Evolutionary conservation across 2,113 vertebrate genomes (phyloP).

Genomic region (Crocuta crocuta): DNA sequence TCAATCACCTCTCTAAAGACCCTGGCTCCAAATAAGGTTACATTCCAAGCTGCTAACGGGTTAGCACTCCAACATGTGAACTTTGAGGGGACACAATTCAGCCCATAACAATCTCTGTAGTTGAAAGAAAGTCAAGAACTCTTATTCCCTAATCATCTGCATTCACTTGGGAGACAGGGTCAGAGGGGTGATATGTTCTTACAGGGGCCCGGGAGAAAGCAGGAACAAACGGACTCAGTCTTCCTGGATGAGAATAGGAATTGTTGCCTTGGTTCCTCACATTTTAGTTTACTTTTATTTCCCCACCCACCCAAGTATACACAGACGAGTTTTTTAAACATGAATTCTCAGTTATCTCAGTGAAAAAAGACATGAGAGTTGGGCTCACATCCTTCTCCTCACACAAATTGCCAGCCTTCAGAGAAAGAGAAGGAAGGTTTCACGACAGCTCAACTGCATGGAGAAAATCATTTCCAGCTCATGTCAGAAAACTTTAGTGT

Average conservation of each 20-base stretch:
- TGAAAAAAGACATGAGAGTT: no score
- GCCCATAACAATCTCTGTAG: background rate
- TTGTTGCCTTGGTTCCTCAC: background rate
- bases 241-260: background rate
- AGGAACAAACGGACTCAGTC: accelerated
- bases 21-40: background rate
- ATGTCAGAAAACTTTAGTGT: background rate
- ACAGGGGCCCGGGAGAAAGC: background rate
- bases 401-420: background rate
- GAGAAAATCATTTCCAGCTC: background rate
- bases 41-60: background rate
- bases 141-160: background rate
- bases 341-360: background rate
- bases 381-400: background rate
- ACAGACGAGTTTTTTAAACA: background rate
- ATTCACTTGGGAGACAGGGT: background rate
- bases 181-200: no score
- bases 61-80: background rate
- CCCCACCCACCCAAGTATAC: background rate
- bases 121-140: background rate
- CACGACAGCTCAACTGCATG: background rate
- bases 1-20: background rate
- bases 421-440: background rate
- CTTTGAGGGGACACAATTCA: background rate
- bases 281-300: background rate